Base-by-base conservation (phyloP, 2,113 vertebrate species). In the Benitochromis conjunctus region DNA sequence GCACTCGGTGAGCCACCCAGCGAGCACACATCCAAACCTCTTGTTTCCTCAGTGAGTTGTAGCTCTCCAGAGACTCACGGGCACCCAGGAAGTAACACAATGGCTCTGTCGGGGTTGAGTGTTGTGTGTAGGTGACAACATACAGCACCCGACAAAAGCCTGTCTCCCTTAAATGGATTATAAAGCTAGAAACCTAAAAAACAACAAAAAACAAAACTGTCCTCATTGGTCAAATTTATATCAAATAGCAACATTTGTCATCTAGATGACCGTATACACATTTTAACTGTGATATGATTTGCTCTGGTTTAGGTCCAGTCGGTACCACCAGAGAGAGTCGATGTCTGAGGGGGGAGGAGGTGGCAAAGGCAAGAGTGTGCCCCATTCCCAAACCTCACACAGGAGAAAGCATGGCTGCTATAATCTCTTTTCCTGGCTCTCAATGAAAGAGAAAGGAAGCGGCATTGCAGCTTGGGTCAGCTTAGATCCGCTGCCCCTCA, bases 361-460 rank as follows among this genome's bases (percentile, higher is more conserved):
- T 62, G 86, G 79, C 58, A 56, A 60, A 88, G 38, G 31, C 51
- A 83, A 79, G 79, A 93, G 92, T 79, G 58, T 91, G 69, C 81
- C 64, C 85, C 55, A 91, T 84, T 83, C 53, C 55, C 38, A 46
- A 55, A 53, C 76, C 66, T 69, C 91, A 83, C 90, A 89, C 62
- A 84, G 93, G 92, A 90, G 88, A 94, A 92, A 93, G 87, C 90
- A 88, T 83, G 93, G 83, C 89, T 86, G 94, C 93, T 95, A 92
- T 96, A 96, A 97, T 96, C 96, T 96, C 89, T 88, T 96, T 96
- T 96, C 93, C 95, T 97, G 96, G 96, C 96, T 94, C 95, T 91
- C 92, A 88, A 96, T 96, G 94, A 97, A 97, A 96, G 96, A 82
- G 83, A 89, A 90, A 92, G 89, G 91, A 91, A 93, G 93, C 93